Base-by-base conservation (phyloP, 1,140 invertebrate species). In the Diuraphis noxia region DNA sequence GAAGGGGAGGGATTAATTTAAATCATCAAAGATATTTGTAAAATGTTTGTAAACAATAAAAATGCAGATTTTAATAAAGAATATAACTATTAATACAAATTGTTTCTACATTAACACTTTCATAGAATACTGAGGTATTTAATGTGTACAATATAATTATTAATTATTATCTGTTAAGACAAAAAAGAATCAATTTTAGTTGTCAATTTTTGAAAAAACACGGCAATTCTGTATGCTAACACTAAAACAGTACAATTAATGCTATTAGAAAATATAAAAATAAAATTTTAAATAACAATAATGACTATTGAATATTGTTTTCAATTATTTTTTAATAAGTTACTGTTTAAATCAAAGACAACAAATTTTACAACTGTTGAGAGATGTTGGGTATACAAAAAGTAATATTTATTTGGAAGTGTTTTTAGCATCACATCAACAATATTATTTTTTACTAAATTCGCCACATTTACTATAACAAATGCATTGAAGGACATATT, bases 71-170 rank as follows among this genome's bases (percentile, higher is more conserved):
- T n/a, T 43, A 90, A 38, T 34, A 90, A 72, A 21, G 21, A 40
- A 90, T 77, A 90, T 88, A 10, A 79, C 41, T 46, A 90, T 43
- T 25, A 79, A 34, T 79, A 90, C 40, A 77, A 77, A 43, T 36
- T 81, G 8, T n/a, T 8, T 85, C 13, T 90, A 25, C 25, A 41
- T 90, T n/a, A 63, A 72, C 34, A 90, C 43, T 34, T n/a, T 72
- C 40, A n/a, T 8, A 43, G 88, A 72, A n/a, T n/a, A 41, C 19
- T 36, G n/a, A 43, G 13, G 30, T 77, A 77, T 81, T 17, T 90
- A 89, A 41, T 82, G 34, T 89, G 49, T 56, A 88, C 9, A 63
- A 88, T 88, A n/a, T n/a, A n/a, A n/a, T n/a, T n/a, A n/a, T n/a
- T n/a, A 88, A 21, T 72, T 72, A 63, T 63, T 63, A 72, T 88